Evolutionary conservation across 2,797 vertebrate genomes (phyloP).

Genomic region (Melopsittacus undulatus): DNA sequence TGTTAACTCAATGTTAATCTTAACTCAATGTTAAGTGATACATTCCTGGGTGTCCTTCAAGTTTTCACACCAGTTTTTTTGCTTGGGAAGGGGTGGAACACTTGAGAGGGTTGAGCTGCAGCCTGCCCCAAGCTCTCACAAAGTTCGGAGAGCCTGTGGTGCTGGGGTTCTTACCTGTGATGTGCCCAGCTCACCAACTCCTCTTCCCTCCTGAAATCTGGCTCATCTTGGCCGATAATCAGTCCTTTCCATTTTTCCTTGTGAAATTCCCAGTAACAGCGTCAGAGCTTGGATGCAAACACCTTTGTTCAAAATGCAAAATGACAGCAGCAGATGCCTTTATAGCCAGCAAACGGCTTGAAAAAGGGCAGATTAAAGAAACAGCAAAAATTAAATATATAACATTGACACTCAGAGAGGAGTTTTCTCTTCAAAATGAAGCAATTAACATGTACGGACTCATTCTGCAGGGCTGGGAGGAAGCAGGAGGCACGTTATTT

Average conservation of each 20-base stretch:
- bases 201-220: neutral
- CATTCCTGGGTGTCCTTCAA: neutral
- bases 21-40: no score
- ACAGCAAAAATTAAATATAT: slow-evolving; percentile 11
- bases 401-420: neutral
- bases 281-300: neutral
- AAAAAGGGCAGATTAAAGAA: slow-evolving; percentile 46
- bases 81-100: neutral
- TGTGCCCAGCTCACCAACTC: neutral
- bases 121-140: neutral
- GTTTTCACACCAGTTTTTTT: neutral
- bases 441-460: slow-evolving; percentile 2
- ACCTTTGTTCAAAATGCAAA: slow-evolving; percentile 2
- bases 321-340: neutral
- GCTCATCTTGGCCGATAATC: neutral
- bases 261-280: neutral
- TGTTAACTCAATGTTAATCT: neutral
- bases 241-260: neutral
- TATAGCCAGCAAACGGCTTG: neutral
- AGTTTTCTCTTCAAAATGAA: slow-evolving; percentile 25
- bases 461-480: neutral
- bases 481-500: slow-evolving; percentile 45
- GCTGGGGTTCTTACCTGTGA: neutral
- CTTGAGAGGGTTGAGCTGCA: neutral
- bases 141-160: neutral